These are phyloP conservation scores for Tromatobia lineatoria DNA, from an alignment of 2,888 invertebrate species.

Conservation along the genomic window DNA sequence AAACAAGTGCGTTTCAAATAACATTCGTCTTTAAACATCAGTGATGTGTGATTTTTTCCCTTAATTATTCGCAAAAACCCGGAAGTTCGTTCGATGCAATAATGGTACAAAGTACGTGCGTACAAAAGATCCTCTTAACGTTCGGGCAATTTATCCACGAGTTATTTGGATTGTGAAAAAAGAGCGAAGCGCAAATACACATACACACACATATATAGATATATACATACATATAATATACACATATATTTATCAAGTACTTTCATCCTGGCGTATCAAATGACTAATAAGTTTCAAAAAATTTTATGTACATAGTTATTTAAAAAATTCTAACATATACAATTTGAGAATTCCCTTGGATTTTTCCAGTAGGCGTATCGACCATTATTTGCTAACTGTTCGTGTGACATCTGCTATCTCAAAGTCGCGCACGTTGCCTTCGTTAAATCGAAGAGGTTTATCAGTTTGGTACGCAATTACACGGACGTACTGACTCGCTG, in stretches of 20 bases:
- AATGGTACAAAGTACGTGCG: conserved; percentile 65
- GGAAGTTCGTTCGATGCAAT: conserved; percentile 27
- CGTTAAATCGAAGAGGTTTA: conserved; percentile 42
- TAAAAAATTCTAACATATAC: background rate
- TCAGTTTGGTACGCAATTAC: conserved; percentile 67
- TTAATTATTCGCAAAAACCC: conserved; percentile 10
- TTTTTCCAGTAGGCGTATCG: conserved; percentile 51
- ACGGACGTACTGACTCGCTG: conserved; percentile 45
- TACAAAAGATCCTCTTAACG: background rate
- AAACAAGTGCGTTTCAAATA: background rate
- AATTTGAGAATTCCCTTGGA: background rate
- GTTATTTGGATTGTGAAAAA: conserved; percentile 15
- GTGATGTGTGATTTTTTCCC: conserved; percentile 31
- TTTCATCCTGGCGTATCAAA: background rate
- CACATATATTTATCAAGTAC: conserved; percentile 8
- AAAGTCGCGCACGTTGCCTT: conserved; percentile 53
- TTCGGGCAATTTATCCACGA: conserved; percentile 1
- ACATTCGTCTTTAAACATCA: background rate
- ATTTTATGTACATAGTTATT: background rate
- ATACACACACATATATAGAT: conserved; percentile 3
- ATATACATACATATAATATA: conserved; percentile 1
- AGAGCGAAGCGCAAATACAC: conserved; percentile 17
- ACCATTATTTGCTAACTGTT: background rate
- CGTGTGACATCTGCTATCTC: conserved; percentile 59
- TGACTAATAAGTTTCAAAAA: background rate